Percentiles rank a stretch among this genome's conserved stretches.
Evolutionary conservation across 1,140 invertebrate genomes (phyloP).

Genomic region (Bacillus rossius): DNA sequence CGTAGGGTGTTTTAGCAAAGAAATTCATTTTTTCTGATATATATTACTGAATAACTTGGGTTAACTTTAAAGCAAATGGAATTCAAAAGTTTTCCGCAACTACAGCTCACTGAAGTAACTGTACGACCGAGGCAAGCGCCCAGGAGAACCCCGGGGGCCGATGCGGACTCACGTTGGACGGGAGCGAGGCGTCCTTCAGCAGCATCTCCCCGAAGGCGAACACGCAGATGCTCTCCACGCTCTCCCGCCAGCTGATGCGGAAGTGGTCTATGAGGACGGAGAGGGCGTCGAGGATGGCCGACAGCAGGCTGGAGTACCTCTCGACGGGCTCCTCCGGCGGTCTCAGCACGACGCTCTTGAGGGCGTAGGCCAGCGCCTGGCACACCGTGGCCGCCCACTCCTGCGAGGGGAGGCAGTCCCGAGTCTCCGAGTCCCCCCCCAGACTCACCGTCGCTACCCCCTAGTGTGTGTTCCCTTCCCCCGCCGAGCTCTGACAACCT

Average conservation of each 20-base stretch:
- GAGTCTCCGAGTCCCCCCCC: too few species aligned
- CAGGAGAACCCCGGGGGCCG: too few species aligned
- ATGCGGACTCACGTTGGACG: slow-evolving; percentile 47
- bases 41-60: too few species aligned
- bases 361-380: slow-evolving; percentile 57
- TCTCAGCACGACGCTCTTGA: slow-evolving; percentile 50
- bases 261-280: slow-evolving; percentile 58
- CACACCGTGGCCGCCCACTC: slow-evolving; percentile 63
- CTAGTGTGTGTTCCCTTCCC: neutral
- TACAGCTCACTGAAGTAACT: too few species aligned
- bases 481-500: too few species aligned
- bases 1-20: too few species aligned
- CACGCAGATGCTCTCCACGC: slow-evolving; percentile 58
- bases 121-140: too few species aligned
- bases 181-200: slow-evolving; percentile 46
- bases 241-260: slow-evolving; percentile 67
- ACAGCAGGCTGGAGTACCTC: slow-evolving; percentile 43
- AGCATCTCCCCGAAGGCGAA: slow-evolving; percentile 48
- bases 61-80: too few species aligned
- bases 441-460: too few species aligned
- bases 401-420: too few species aligned
- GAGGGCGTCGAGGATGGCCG: slow-evolving; percentile 54
- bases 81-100: too few species aligned
- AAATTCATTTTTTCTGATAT: too few species aligned
- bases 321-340: slow-evolving; percentile 33